A percentile compares a stretch with the other conserved stretches of the same genome.
Conservation (phyloP, 1,140 invertebrate species). For the Brachionus sp. region DNA sequence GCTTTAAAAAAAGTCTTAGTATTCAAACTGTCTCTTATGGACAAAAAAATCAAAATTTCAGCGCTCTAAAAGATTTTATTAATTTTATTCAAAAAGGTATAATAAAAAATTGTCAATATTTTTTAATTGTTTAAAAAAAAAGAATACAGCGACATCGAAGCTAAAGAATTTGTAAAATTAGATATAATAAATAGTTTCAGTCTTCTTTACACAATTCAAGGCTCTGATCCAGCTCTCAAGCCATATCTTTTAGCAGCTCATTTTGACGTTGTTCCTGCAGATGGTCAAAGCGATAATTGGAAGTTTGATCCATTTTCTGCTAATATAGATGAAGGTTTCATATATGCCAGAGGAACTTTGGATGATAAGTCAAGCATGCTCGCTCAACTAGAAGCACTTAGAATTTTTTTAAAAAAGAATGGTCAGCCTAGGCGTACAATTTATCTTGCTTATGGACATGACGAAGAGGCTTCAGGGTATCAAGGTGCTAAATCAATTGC, state of each 20-base stretch:
- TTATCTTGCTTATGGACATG: conserved; percentile 66
- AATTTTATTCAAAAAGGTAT: conserved; percentile 28
- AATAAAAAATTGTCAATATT: not conserved
- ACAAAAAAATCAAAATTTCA: conserved; percentile 10
- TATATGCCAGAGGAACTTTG: conserved; percentile 61
- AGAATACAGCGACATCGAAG: not conserved
- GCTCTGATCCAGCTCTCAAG: conserved; percentile 54
- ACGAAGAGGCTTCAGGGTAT: conserved; percentile 63
- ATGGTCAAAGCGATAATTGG: conserved; percentile 58
- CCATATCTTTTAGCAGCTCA: conserved; percentile 64
- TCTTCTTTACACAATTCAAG: conserved; percentile 60
- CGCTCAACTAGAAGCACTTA: not conserved
- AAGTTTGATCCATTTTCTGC: conserved; percentile 62
- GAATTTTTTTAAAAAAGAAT: conserved; percentile 50
- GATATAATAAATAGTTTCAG: conserved; percentile 61
- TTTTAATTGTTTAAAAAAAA: not conserved
- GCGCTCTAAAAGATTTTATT: not conserved
- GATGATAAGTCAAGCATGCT: conserved; percentile 40
- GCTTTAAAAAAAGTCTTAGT: conserved; percentile 9
- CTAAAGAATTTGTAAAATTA: conserved; percentile 4
- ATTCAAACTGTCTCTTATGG: conserved; percentile 34
- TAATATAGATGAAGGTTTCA: conserved; percentile 59
- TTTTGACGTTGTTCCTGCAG: conserved; percentile 65
- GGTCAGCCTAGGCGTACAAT: conserved; percentile 61
- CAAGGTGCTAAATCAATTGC: not conserved